These are phyloP conservation scores for Peromyscus eremicus DNA, from an alignment of 2,797 vertebrate genomes.

Conservation along the genomic window DNA sequence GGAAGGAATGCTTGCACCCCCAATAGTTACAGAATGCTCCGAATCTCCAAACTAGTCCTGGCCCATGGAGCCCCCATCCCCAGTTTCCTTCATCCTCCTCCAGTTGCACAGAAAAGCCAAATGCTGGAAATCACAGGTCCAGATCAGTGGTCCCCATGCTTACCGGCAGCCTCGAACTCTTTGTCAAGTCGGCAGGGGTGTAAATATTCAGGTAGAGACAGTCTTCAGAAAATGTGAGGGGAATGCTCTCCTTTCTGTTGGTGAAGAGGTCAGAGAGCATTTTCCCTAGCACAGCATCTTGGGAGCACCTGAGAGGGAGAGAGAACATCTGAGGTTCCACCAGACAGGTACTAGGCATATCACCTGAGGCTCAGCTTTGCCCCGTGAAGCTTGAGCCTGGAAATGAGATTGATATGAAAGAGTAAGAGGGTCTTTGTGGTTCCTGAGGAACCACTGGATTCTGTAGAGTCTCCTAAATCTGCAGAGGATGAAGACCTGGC, in stretches of 20 bases:
- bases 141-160: neutral
- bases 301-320: conserved; percentile 63
- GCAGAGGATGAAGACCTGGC: neutral
- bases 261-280: neutral
- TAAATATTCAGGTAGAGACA: conserved; percentile 80
- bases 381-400: fast-evolving
- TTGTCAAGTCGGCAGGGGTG: conserved; percentile 47
- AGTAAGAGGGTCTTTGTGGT: neutral
- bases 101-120: fast-evolving
- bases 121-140: fast-evolving
- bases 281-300: fast-evolving
- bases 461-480: neutral
- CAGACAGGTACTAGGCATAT: neutral
- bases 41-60: neutral
- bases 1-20: fast-evolving
- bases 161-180: conserved; percentile 65
- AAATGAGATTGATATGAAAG: neutral
- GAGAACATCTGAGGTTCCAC: neutral
- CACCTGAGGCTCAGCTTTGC: fast-evolving
- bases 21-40: neutral
- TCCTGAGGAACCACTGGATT: neutral
- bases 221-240: conserved; percentile 62
- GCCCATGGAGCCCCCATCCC: fast-evolving
- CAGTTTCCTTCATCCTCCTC: neutral
- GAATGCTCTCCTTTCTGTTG: neutral